phyloP scores from a whole-genome alignment of 2,113 vertebrate species.

The Mastomys coucha region DNA sequence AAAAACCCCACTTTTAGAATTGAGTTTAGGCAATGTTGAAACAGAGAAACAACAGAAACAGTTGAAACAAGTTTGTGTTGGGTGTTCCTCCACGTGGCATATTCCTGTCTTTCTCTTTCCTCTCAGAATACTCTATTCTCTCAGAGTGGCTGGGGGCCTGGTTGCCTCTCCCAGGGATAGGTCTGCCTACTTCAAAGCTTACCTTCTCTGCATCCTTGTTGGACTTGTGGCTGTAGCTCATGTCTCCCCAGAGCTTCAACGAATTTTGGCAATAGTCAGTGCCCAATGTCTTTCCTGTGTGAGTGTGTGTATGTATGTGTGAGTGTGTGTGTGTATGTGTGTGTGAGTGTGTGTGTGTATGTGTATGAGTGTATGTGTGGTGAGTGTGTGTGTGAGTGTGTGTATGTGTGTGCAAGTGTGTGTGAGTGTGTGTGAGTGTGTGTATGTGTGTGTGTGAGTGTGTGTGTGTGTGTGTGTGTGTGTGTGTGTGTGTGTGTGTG shows the following conservation, averaged over 20 bases:
- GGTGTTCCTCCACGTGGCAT: background rate
- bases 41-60: background rate
- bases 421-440: too few species aligned
- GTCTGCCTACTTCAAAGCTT: background rate
- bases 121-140: background rate
- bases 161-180: background rate
- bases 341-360: background rate
- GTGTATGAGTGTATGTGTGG: too few species aligned
- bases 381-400: too few species aligned
- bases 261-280: background rate
- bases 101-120: background rate
- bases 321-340: background rate
- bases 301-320: background rate
- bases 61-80: background rate
- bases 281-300: background rate
- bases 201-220: background rate
- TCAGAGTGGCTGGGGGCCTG: background rate
- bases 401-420: too few species aligned
- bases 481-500: too few species aligned
- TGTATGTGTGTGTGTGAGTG: too few species aligned
- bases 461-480: too few species aligned
- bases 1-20: background rate
- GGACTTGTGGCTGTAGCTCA: background rate
- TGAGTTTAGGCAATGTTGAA: slow-evolving; percentile 15
- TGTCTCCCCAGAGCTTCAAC: background rate